Base-by-base conservation (phyloP, 2,797 vertebrate species). In the Pterois miles region DNA sequence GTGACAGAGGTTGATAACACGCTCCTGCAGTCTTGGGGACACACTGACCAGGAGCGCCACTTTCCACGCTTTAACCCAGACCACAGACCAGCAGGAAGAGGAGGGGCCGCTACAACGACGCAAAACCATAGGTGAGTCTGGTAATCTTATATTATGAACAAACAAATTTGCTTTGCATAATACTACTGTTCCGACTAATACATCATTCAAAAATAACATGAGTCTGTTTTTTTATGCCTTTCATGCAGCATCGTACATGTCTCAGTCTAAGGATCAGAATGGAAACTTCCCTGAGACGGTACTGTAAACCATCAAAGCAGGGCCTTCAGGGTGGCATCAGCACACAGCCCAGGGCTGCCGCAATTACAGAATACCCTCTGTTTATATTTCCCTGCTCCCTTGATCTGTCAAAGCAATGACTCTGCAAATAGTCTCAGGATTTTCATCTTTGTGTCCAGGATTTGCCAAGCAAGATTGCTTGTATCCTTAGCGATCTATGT, bases 231-330 rank as follows among this genome's bases (percentile, higher is more conserved):
- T 72, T 20, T 58, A 6, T 84, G 38, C 46, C 13, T 76, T 78
- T 69, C 34, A 76, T 80, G 58, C 90, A 96, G 95, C 91, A 43
- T 95, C 95, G 6, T 94, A 91, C 83, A 85, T 91, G 76, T 91
- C 93, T 58, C 86, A 82, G 59, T 83, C 80, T 27, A 83, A 82
- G 80, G 93, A 94, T 80, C 91, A 93, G 83, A 92, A 94, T 87
- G 92, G 92, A 93, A 94, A 94, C 89, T 86, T 90, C 70, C 40
- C 88, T 23, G 85, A 87, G 88, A 94, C 94, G 93, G 95, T 96
- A 94, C 78, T 72, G 84, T 83, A 85, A 88, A 85, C 76, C 87
- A 89, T 90, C 82, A 92, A 87, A 91, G 81, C 81, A 10, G 40
- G 34, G 82, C 89, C 87, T 94, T 93, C 91, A 92, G 92, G 91